Conservation (phyloP, 2,888 invertebrate genomes). For the Archips crataeganus region DNA sequence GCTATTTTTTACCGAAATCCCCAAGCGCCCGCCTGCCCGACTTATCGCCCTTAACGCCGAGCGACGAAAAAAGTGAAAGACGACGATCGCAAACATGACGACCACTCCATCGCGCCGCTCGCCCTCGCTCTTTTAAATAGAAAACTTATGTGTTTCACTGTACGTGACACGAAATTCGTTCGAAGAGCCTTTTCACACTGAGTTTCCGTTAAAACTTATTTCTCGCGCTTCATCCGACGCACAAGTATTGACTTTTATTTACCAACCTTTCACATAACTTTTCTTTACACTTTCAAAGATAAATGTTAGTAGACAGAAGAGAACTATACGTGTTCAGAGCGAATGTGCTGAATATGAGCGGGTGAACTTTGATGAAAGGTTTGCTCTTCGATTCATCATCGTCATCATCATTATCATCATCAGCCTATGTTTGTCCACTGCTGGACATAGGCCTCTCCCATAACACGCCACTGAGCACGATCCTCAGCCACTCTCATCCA, state of each 20-base stretch:
- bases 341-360: neutral
- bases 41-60: conserved; percentile 12
- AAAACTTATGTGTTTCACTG: conserved; percentile 37
- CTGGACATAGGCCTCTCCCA: too few species aligned
- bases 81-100: conserved; percentile 23
- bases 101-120: conserved; percentile 11
- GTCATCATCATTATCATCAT: too few species aligned
- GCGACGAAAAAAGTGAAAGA: conserved; percentile 28
- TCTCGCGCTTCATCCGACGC: conserved; percentile 18
- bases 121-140: conserved; percentile 31
- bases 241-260: conserved; percentile 40
- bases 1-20: conserved; percentile 19
- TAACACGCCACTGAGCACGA: too few species aligned
- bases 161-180: conserved; percentile 37
- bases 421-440: too few species aligned
- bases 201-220: conserved; percentile 33
- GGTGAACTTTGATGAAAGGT: too few species aligned
- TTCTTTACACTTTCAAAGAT: conserved; percentile 31
- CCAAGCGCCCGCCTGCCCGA: conserved; percentile 2
- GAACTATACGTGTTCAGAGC: conserved; percentile 3
- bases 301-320: conserved; percentile 24
- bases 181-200: conserved; percentile 23
- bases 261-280: conserved; percentile 40
- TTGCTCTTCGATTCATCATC: conserved; percentile 20
- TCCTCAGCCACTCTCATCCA: too few species aligned